Conservation (phyloP, 2,113 vertebrate species). For the Phalacrocorax aristotelis region DNA sequence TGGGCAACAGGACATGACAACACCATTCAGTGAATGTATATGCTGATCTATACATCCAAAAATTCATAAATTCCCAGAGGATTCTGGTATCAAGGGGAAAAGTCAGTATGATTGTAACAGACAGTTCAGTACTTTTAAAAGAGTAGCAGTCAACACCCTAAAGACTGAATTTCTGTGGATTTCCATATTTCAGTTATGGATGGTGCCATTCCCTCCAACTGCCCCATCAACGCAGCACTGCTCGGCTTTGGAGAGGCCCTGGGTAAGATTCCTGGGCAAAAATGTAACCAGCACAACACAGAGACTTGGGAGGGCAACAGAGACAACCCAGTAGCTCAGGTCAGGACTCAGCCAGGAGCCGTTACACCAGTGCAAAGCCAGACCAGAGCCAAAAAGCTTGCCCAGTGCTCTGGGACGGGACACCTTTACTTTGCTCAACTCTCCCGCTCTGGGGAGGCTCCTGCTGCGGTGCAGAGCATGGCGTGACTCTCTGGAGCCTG, state of each 20-base stretch:
- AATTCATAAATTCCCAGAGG: not conserved
- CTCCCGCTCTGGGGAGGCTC: not conserved
- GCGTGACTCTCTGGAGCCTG: not conserved
- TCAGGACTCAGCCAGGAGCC: not conserved
- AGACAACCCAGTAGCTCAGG: not conserved
- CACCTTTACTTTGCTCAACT: not conserved
- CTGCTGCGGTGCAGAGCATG: not conserved
- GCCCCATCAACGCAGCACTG: not conserved
- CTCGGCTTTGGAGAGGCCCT: not conserved
- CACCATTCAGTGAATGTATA: not conserved
- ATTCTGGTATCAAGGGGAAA: not conserved
- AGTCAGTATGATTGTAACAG: not conserved
- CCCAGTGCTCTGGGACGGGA: too few relatives aligned
- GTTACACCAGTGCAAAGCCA: rapidly evolving
- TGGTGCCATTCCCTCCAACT: not conserved
- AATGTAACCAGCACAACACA: not conserved
- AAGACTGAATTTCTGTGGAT: not conserved
- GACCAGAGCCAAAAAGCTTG: not conserved
- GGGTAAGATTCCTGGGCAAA: not conserved
- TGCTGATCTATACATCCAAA: not conserved
- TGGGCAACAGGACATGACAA: not conserved
- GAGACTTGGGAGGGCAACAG: not conserved
- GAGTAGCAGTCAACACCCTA: not conserved
- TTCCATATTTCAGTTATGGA: not conserved
- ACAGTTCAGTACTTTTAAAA: not conserved